A percentile compares a stretch with the other conserved stretches of the same genome.
These are phyloP conservation scores for Lasioglossum albipes DNA, from an alignment of 1,140 invertebrate genomes.

Conservation along the genomic window DNA sequence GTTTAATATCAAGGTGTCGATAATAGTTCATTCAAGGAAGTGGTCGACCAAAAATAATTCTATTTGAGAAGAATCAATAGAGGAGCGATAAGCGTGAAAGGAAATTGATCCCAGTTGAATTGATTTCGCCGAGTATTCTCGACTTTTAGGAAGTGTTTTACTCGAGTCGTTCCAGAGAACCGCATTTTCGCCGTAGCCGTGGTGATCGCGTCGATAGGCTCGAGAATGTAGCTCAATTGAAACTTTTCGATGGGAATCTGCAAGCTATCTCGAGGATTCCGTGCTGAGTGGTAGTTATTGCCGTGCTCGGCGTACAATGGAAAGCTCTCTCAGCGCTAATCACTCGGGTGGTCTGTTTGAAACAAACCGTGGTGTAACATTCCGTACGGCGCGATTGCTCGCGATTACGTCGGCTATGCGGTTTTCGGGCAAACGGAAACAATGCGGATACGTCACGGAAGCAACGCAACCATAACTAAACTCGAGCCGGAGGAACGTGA, in stretches of 20 bases:
- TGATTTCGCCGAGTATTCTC: slow-evolving; percentile 7
- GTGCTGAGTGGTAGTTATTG: slow-evolving; percentile 74
- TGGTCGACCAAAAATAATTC: not conserved
- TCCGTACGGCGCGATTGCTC: slow-evolving; percentile 38
- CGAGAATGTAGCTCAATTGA: slow-evolving; percentile 72
- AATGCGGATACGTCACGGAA: slow-evolving; percentile 19
- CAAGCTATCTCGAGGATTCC: slow-evolving; percentile 68
- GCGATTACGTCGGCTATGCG: slow-evolving; percentile 38
- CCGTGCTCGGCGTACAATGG: slow-evolving; percentile 47
- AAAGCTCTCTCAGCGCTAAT: slow-evolving; percentile 71
- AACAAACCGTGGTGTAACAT: slow-evolving; percentile 56
- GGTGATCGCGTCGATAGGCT: slow-evolving; percentile 64
- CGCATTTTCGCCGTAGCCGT: slow-evolving; percentile 36
- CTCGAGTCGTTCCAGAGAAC: slow-evolving; percentile 27
- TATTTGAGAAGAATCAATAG: not conserved
- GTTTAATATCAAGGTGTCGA: no score
- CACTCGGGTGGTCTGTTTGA: slow-evolving; percentile 60
- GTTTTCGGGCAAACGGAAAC: slow-evolving; percentile 44
- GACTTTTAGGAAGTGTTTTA: slow-evolving; percentile 37
- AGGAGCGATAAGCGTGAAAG: no score
- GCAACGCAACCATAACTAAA: slow-evolving; percentile 16
- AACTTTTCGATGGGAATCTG: slow-evolving; percentile 73
- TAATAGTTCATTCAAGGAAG: no score
- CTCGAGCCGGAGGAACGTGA: not conserved
- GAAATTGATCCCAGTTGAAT: not conserved